Conservation (phyloP, 2,797 vertebrate genomes). For the Peromyscus melanophrys region DNA sequence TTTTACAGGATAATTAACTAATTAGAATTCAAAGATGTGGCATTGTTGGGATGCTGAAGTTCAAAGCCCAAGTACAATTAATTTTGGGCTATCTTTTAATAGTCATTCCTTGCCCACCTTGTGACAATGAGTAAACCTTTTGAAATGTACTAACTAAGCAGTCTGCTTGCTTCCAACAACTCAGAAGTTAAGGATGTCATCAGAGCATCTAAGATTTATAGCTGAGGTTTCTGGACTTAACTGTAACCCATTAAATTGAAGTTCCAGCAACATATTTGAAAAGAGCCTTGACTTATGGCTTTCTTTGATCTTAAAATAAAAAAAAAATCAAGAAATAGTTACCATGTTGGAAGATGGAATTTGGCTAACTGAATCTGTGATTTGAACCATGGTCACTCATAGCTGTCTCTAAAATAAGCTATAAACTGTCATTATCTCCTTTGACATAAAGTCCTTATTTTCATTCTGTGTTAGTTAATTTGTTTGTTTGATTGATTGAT, state of each 20-base stretch:
- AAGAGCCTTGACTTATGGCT: background rate
- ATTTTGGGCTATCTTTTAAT: background rate
- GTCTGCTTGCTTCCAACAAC: background rate
- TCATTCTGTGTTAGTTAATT: background rate
- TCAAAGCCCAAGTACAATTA: background rate
- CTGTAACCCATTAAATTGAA: background rate
- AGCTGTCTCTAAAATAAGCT: background rate
- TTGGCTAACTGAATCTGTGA: background rate
- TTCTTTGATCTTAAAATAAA: background rate
- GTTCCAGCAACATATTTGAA: background rate
- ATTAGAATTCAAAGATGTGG: background rate
- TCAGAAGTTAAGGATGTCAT: background rate
- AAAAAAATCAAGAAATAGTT: background rate
- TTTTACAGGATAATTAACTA: background rate
- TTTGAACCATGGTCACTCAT: background rate
- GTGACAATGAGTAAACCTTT: background rate
- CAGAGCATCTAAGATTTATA: background rate
- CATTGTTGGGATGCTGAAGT: background rate
- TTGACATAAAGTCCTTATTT: background rate
- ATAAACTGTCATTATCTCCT: background rate
- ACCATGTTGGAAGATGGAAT: background rate
- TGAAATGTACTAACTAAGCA: background rate
- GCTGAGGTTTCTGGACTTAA: background rate
- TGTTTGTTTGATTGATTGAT: background rate
- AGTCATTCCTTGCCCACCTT: background rate